Evolutionary conservation across 1,140 invertebrate genomes (phyloP).

Genomic region (Brachystomella parvula): DNA sequence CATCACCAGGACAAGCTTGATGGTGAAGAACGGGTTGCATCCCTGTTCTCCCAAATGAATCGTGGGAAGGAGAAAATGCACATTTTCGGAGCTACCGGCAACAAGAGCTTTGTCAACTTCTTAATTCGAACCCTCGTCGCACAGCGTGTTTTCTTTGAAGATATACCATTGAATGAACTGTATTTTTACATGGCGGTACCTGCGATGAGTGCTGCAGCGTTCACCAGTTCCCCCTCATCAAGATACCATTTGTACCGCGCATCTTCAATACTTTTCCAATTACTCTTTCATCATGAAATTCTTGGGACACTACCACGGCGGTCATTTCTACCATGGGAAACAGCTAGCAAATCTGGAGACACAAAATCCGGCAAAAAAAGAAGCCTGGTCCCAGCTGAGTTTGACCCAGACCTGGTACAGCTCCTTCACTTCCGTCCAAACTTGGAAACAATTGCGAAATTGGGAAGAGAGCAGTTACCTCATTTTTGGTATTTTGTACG

Average conservation of each 20-base stretch:
- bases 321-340: slow-evolving; percentile 50
- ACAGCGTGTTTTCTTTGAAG: slow-evolving; percentile 24
- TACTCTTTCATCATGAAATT: slow-evolving; percentile 49
- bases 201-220: slow-evolving; percentile 3
- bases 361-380: slow-evolving; percentile 29
- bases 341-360: slow-evolving; percentile 19
- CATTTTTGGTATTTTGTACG: slow-evolving; percentile 54
- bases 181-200: slow-evolving; percentile 22
- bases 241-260: slow-evolving; percentile 41
- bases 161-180: slow-evolving; percentile 16
- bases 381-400: slow-evolving; percentile 26
- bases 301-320: slow-evolving; percentile 49
- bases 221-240: slow-evolving; percentile 13
- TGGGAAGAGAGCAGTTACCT: slow-evolving; percentile 42
- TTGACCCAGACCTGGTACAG: slow-evolving; percentile 48
- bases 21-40: slow-evolving; percentile 45
- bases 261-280: slow-evolving; percentile 50
- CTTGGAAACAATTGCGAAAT: slow-evolving; percentile 40
- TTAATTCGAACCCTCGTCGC: slow-evolving; percentile 41
- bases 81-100: slow-evolving; percentile 49
- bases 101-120: slow-evolving; percentile 49
- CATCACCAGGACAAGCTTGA: slow-evolving; percentile 50
- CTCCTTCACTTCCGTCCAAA: slow-evolving; percentile 51
- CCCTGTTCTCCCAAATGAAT: neutral
- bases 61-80: slow-evolving; percentile 44